phyloP scores from a whole-genome alignment of 2,797 vertebrate genomes.

The Chloroceryle amazona region DNA sequence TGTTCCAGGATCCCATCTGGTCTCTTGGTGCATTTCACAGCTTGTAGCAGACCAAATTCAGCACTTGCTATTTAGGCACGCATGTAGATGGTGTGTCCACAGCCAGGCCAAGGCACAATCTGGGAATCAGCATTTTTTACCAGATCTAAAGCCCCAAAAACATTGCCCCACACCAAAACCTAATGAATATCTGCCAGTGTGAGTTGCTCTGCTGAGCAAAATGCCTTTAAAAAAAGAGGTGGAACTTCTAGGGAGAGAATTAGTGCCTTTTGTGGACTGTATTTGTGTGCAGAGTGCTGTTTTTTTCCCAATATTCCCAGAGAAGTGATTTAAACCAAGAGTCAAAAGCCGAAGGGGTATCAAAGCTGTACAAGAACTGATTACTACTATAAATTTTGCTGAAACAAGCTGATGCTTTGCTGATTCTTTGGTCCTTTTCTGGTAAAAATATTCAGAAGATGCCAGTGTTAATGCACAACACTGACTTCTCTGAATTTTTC shows the following conservation, averaged over 20 bases:
- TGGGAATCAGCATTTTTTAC: background rate
- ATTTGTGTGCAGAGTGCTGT: background rate
- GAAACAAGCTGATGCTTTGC: slow-evolving; percentile 58
- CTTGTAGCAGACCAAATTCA: background rate
- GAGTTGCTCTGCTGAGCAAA: background rate
- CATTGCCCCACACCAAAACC: background rate
- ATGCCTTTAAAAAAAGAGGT: background rate
- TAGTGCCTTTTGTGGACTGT: slow-evolving; percentile 37
- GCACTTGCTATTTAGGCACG: background rate
- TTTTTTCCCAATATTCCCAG: background rate
- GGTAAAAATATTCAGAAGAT: slow-evolving; percentile 50
- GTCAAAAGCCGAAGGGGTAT: slow-evolving; percentile 22
- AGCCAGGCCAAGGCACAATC: background rate
- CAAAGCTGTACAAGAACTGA: slow-evolving; percentile 69
- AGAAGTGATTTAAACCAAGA: slow-evolving; percentile 47
- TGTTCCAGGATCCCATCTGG: rapidly evolving
- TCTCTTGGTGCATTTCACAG: background rate
- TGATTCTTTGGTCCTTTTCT: slow-evolving; percentile 66
- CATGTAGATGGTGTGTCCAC: rapidly evolving
- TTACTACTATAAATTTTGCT: slow-evolving; percentile 72
- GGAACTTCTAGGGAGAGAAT: slow-evolving; percentile 36
- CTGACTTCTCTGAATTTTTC: slow-evolving; percentile 64
- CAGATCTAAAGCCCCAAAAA: background rate
- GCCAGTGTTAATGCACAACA: slow-evolving; percentile 49
- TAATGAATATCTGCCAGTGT: background rate